Base-by-base conservation (phyloP, 2,888 invertebrate species). In the Schizaphis graminum region DNA sequence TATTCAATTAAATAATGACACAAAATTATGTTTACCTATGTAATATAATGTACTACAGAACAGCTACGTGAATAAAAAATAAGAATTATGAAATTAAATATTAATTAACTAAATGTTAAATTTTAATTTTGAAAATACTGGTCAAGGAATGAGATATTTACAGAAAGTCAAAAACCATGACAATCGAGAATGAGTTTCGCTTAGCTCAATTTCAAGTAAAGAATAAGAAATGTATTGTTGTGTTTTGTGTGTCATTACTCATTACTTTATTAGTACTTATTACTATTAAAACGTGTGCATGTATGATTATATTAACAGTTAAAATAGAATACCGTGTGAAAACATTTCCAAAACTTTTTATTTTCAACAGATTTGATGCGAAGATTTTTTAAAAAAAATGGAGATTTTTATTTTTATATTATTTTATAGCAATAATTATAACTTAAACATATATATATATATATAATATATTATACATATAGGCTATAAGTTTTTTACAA, bases 1-100 rank as follows among this genome's bases (percentile, higher is more conserved):
- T 61, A 53, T 53, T 91, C 41, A 84, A 91, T 91, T 56, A 24
- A 90, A 91, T 35, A 53, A 53, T 53, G 3, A 41, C 35, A 35
- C 21, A 77, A 53, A 35, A 41, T 28, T 13, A 61, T 28, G 16
- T 61, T 11, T 53, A 47, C 44, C 44, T 47, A 53, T 53, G 3
- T 53, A 53, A 53, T 53, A 16, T 53, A 13, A 53, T 53, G 49
- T 53, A 53, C 49, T 53, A 53, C 3, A 57, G 10, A 57, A 57
- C 7, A 57, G 26, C 26, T 26, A 26, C 16, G 53, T 53, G 53
- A 53, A 26, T 57, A 57, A 26, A 11, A 57, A 57, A 57, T 57
- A 26, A 26, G 57, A 57, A 57, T 61, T 61, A 57, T 57, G 28
- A 28, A 61, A 61, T 61, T 61, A 28, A 28, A 28, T 28, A 61